Percentiles rank a stretch among this genome's conserved stretches.
These are phyloP conservation scores for Ophion ventricosus DNA, from an alignment of 2,888 invertebrate species.

Conservation along the genomic window DNA sequence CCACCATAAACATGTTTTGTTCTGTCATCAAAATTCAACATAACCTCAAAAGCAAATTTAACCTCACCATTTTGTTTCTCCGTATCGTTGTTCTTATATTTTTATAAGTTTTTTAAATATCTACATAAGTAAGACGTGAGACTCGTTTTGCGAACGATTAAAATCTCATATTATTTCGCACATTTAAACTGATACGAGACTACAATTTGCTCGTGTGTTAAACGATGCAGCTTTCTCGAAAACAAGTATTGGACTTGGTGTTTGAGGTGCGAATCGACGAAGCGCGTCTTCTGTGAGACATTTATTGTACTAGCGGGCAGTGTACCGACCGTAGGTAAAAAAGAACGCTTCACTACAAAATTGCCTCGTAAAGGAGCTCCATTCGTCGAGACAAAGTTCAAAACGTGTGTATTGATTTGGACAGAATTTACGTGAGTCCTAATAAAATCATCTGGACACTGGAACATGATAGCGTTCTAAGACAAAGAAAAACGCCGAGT, in stretches of 20 bases:
- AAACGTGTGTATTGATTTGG: too few species aligned
- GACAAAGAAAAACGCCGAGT: too few species aligned
- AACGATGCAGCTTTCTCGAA: neutral
- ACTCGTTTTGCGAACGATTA: neutral
- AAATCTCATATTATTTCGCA: neutral
- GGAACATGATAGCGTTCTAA: too few species aligned
- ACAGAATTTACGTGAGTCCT: too few species aligned
- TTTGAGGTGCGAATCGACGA: neutral
- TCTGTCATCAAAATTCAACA: slow-evolving; percentile 10
- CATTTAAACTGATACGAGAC: neutral
- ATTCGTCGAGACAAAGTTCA: too few species aligned
- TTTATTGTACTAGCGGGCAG: neutral
- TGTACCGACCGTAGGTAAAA: neutral
- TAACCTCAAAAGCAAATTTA: slow-evolving; percentile 1
- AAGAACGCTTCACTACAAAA: neutral
- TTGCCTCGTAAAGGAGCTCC: too few species aligned
- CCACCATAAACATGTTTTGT: neutral
- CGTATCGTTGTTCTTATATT: neutral
- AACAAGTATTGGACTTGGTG: neutral
- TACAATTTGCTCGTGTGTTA: neutral
- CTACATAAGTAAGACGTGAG: neutral
- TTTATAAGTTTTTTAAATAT: neutral
- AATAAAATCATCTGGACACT: too few species aligned
- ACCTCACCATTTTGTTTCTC: slow-evolving; percentile 18
- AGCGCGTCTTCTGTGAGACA: neutral